Base-by-base conservation (phyloP, 1,140 invertebrate genomes). In the Cylas formicarius region DNA sequence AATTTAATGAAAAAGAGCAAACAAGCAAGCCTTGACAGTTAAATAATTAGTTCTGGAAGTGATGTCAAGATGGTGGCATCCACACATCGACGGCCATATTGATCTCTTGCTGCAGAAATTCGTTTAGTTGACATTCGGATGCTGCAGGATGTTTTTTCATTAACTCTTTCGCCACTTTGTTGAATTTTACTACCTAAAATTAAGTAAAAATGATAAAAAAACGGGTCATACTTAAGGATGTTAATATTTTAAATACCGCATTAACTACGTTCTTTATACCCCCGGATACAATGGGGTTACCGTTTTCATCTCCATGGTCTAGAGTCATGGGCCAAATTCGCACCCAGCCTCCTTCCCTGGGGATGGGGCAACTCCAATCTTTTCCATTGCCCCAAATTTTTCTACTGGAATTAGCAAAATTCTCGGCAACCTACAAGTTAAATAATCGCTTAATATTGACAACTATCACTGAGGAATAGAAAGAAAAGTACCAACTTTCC, bases 301-400 rank as follows among this genome's bases (percentile, higher is more conserved):
- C 33, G 16, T 46, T 37, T 35, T 50, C 49, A 13, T 42, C 46
- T 4, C 21, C 19, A 31, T 37, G n/a, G n/a, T n/a, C n/a, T 23
- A 50, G 17, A 1, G 20, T 48, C 37, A 63, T 46, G 1, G 78
- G 78, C 62, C 71, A 79, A n/a, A 77, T 66, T 37, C 77, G 60
- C 11, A 77, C 68, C 78, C 78, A 80, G 16, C 74, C 73, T 3
- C 78, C 78, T 56, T 77, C 76, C 16, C 59, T 58, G 7, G 59
- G 57, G n/a, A 66, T 68, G 0, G 75, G 67, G 35, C 62, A 60
- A 11, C 62, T 66, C 78, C 78, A 81, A 44, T 80, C 72, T 22
- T 66, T 64, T 3, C 77, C 77, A 57, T 81, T 79, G 16, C 77
- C 73, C 76, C 77, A 80, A 4, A 29, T 50, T 27, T 56, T 60